Evolutionary conservation across 2,113 vertebrate genomes (phyloP), one percentile per base, ranked within the genome.

Genomic region (Neolamprologus brichardi): DNA sequence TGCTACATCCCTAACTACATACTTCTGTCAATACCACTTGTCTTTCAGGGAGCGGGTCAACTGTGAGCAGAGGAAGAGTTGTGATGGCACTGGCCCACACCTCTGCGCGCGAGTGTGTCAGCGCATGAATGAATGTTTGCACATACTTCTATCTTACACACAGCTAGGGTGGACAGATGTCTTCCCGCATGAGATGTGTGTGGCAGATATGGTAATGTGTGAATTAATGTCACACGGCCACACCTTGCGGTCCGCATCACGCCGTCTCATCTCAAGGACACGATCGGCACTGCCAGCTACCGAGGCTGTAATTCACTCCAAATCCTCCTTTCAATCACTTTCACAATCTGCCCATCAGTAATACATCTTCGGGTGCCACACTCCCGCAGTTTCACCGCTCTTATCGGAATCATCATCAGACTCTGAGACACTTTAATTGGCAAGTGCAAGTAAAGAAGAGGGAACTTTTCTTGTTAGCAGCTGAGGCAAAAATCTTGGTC

Each of bases 31-130:
- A 53, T 88, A 85, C 80, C 72, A 81, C 88, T 88, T 84, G 82
- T 93, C 86, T 87, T 91, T 87, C 56, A 85, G 54, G 54, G 53
- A 84, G 83, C 44, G 53, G 90, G 67, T 90, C 41, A 89, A 84
- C 80, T 86, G 79, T 84, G 85, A 90, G 62, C 9, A 70, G 25
- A 88, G 23, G 72, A 86, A 56, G 39, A 90, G 60, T 77, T 64
- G 81, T 34, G 88, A 89, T 81, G 77, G 88, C 83, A 60, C 79
- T 12, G 52, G 81, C 52, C 78, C 79, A 84, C 62, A 67, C 60
- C 39, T 62, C 46, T 34, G 51, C 9, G 13, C 11, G 39, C 15
- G 44, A 46, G 37, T 18, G 62, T 51, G 81, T 82, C 62, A 44
- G 77, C 37, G 80, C 20, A 18, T 49, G 41, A 25, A 28, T 51